These are phyloP conservation scores for Ophioninae sp. DNA, from an alignment of 2,888 invertebrate species.

Conservation along the genomic window DNA sequence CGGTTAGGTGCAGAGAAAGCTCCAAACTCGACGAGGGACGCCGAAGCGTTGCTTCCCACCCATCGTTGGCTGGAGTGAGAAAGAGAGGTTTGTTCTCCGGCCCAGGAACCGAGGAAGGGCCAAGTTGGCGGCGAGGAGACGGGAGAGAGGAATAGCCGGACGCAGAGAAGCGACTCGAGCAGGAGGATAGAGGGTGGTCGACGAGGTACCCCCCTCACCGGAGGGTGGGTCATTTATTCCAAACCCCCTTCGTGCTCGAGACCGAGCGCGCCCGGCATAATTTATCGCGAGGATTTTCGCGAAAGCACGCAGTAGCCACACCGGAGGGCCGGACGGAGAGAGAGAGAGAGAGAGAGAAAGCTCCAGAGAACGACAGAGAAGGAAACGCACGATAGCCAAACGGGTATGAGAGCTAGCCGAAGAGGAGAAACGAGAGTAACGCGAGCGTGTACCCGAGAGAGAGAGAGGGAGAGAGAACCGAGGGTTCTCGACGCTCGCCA, in stretches of 20 bases:
- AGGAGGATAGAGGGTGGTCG: slow-evolving; percentile 70
- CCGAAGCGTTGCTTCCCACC: slow-evolving; percentile 49
- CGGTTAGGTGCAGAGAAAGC: slow-evolving; percentile 55
- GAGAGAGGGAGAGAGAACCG: slow-evolving; percentile 50
- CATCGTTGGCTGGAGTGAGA: slow-evolving; percentile 21
- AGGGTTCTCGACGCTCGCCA: slow-evolving; percentile 42
- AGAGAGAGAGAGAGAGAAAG: slow-evolving; percentile 45
- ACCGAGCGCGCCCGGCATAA: slow-evolving; percentile 78
- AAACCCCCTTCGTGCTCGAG: slow-evolving; percentile 71
- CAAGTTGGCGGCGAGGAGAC: slow-evolving; percentile 48
- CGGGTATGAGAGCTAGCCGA: slow-evolving; percentile 64
- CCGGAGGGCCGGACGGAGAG: slow-evolving; percentile 66
- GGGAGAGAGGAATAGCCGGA: slow-evolving; percentile 67
- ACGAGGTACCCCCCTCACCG: slow-evolving; percentile 47
- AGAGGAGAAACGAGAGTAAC: slow-evolving; percentile 46
- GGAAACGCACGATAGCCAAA: slow-evolving; percentile 61
- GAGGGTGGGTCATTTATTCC: slow-evolving; percentile 80
- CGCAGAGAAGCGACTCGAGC: slow-evolving; percentile 64
- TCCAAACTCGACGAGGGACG: slow-evolving; percentile 46
- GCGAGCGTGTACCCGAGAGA: slow-evolving; percentile 38
- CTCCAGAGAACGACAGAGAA: slow-evolving; percentile 69
- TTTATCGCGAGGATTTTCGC: slow-evolving; percentile 81
- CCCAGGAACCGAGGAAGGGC: slow-evolving; percentile 55
- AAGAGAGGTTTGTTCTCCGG: slow-evolving; percentile 51
- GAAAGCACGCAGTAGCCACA: slow-evolving; percentile 79